Percentiles rank a stretch among this genome's conserved stretches.
These are phyloP conservation scores for Heterodera filipjevi DNA, from an alignment of 2,888 invertebrate species.

Conservation along the genomic window DNA sequence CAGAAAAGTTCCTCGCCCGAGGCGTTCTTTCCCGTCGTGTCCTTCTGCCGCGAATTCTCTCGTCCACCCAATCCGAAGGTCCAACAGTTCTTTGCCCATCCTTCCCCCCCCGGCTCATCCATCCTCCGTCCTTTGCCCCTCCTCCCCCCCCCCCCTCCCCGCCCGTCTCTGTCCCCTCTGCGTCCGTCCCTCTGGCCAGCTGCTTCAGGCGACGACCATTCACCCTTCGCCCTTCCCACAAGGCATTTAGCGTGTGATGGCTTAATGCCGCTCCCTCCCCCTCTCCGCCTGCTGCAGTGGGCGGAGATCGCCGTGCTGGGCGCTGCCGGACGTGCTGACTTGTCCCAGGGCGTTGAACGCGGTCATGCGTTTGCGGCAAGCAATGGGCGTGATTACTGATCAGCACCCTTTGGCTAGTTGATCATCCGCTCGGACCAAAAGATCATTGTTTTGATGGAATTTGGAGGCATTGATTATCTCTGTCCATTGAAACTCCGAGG, in stretches of 20 bases:
- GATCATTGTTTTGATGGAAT: not conserved
- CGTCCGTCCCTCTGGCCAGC: not conserved
- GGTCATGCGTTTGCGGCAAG: slow-evolving; percentile 1
- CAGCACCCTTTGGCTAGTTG: not conserved
- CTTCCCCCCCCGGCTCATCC: not conserved
- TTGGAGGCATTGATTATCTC: not conserved
- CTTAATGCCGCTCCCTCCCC: not conserved
- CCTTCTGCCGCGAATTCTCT: not conserved
- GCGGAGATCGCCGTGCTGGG: slow-evolving; percentile 4
- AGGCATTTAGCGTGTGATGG: slow-evolving; percentile 7
- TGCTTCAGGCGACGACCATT: slow-evolving; percentile 3
- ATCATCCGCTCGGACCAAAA: not conserved
- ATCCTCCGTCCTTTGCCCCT: not conserved
- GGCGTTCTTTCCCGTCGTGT: slow-evolving; percentile 7
- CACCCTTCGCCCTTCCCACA: not conserved
- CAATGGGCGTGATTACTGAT: not conserved
- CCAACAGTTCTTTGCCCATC: not conserved
- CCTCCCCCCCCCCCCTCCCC: no score
- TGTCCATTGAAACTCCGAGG: not conserved
- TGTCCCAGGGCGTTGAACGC: not conserved
- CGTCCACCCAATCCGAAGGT: no score
- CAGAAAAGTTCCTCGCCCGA: not conserved
- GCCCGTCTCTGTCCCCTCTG: no score
- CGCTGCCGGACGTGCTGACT: slow-evolving; percentile 6
- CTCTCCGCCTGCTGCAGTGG: not conserved